Percentiles rank a stretch among this genome's conserved stretches.
These are phyloP conservation scores for Orius insidiosus DNA, from an alignment of 1,140 invertebrate species.

Conservation along the genomic window DNA sequence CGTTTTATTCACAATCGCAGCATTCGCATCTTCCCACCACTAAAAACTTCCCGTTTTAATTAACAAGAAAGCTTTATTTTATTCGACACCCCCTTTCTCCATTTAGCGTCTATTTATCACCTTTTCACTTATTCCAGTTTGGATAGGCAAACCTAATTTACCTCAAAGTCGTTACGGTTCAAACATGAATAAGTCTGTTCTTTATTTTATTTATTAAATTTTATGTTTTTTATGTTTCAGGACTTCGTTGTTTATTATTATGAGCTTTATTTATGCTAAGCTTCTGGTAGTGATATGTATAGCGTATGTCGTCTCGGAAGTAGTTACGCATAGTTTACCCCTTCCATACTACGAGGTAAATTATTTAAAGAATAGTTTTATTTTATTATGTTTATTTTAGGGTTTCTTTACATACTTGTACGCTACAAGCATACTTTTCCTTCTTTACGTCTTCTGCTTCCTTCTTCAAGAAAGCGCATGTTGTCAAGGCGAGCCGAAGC, in stretches of 20 bases:
- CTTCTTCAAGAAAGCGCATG: constrained; percentile 79
- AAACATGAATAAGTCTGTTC: too few species aligned
- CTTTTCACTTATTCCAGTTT: too few species aligned
- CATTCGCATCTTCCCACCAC: too few species aligned
- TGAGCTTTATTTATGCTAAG: constrained; percentile 86
- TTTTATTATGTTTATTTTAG: constrained; percentile 36
- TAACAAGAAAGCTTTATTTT: too few species aligned
- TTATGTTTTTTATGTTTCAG: constrained; percentile 36
- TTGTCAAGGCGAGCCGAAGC: constrained; percentile 45
- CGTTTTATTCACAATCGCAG: too few species aligned
- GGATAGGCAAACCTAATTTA: too few species aligned
- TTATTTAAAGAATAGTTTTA: too few species aligned
- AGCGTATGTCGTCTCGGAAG: constrained; percentile 81
- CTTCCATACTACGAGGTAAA: constrained; percentile 68
- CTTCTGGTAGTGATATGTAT: constrained; percentile 79
- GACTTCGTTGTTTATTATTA: constrained; percentile 84
- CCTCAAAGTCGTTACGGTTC: too few species aligned
- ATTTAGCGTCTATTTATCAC: too few species aligned
- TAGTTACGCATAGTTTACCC: constrained; percentile 77
- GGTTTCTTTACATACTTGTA: constrained; percentile 96
- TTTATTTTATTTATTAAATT: background rate
- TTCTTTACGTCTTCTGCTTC: constrained; percentile 93
- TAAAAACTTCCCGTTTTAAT: too few species aligned
- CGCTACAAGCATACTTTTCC: constrained; percentile 82
- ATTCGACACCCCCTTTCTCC: too few species aligned